A percentile compares a stretch with the other conserved stretches of the same genome.
phyloP scores from a whole-genome alignment of 2,888 invertebrate genomes.

The Elegia similella region DNA sequence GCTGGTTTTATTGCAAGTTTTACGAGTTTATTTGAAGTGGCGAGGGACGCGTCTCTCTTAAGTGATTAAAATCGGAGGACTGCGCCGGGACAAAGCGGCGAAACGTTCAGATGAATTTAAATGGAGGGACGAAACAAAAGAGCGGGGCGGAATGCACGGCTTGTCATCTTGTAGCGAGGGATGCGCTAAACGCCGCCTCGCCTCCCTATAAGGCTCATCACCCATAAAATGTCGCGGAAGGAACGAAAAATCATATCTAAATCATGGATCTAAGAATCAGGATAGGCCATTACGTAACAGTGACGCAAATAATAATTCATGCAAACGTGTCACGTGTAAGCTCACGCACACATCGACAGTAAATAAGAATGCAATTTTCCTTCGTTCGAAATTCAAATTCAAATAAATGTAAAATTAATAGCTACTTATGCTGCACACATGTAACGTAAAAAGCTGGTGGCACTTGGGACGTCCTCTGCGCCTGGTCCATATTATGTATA shows the following conservation, averaged over 20 bases:
- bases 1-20: slow-evolving; percentile 47
- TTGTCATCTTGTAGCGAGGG: slow-evolving; percentile 51
- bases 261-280: too few relatives aligned
- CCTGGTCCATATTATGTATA: too few relatives aligned
- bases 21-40: slow-evolving; percentile 53
- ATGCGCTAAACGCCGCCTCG: slow-evolving; percentile 23
- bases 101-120: slow-evolving; percentile 72
- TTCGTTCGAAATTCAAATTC: too few relatives aligned
- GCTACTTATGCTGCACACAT: too few relatives aligned
- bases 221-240: neutral
- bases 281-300: too few relatives aligned
- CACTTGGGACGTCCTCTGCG: too few relatives aligned
- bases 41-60: slow-evolving; percentile 55
- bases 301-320: too few relatives aligned
- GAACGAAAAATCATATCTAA: neutral
- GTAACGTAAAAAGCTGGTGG: too few relatives aligned
- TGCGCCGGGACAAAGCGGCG: slow-evolving; percentile 60
- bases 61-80: slow-evolving; percentile 73
- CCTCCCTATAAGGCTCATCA: neutral
- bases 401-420: too few relatives aligned
- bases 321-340: too few relatives aligned
- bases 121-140: slow-evolving; percentile 61
- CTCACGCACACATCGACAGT: too few relatives aligned
- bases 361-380: too few relatives aligned
- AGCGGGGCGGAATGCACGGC: slow-evolving; percentile 39